A percentile compares a stretch with the other conserved stretches of the same genome.
Evolutionary conservation across 1,140 invertebrate species (phyloP).

Genomic region (Hylaeus volcanicus): DNA sequence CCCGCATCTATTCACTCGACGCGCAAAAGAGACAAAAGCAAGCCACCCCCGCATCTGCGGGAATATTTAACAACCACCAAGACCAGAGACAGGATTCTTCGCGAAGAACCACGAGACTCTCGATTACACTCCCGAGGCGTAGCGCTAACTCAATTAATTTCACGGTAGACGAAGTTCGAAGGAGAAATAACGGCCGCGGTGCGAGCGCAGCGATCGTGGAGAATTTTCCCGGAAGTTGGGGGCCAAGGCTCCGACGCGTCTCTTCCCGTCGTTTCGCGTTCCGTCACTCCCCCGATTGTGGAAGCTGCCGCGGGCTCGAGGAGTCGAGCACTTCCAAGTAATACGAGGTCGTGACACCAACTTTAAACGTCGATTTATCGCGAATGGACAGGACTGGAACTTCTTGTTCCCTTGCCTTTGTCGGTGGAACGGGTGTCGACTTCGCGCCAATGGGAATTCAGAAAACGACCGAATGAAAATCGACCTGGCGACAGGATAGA

Average conservation of each 20-base stretch:
- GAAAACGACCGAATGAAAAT: constrained; percentile 2
- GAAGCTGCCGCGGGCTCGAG: constrained; percentile 5
- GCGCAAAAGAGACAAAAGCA: too few relatives aligned
- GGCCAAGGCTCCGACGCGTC: neutral
- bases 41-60: neutral
- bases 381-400: neutral
- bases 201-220: neutral
- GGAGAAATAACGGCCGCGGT: neutral
- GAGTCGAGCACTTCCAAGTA: constrained; percentile 53
- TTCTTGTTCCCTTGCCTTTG: neutral
- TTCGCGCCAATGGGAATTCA: neutral
- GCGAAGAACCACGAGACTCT: neutral
- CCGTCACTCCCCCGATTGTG: too few relatives aligned
- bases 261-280: neutral
- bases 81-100: too few relatives aligned
- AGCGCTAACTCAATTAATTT: constrained; percentile 8
- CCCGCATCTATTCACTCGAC: neutral
- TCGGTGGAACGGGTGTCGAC: neutral
- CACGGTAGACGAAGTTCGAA: neutral
- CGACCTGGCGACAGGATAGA: constrained; percentile 24
- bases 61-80: neutral
- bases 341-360: constrained; percentile 63
- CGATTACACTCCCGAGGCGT: neutral
- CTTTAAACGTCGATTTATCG: constrained; percentile 72
- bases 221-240: constrained; percentile 27